Base-by-base conservation (phyloP, 2,888 invertebrate genomes). In the Drosophila paramelanica region DNA sequence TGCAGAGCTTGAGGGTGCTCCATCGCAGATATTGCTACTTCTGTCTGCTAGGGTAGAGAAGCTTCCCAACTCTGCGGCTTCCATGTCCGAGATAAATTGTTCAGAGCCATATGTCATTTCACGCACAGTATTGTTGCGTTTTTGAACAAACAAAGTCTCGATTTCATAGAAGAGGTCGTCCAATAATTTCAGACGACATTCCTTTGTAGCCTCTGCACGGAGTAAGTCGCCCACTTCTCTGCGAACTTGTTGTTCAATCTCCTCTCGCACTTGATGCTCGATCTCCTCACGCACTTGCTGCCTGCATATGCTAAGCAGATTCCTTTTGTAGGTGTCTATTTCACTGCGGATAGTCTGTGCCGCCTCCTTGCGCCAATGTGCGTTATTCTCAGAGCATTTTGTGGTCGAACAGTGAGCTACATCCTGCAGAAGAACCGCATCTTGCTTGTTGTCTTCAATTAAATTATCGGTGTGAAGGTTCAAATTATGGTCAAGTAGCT, bases 201-300 rank as follows among this genome's bases (percentile, higher is more conserved):
- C 60, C 11, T 69, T 67, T 33, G 41, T 72, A 0, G 79, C 69
- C 38, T 89, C 64, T 0, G 50, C 23, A 1, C 73, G 38, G 0
- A 89, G n/a, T 0, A 60, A 4, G 1, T 27, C 46, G 13, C 66
- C 74, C 25, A 74, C 41, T 27, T 85, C 89, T 1, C 23, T 46
- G 5, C 89, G 83, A 2, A 89, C 56, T 27, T 88, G 52, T 6
- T 66, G 70, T 20, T 88, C 88, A 13, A 85, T 79, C 27, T 85
- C 89, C 1, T 25, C 43, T 4, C 89, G 80, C 1, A 89, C 58
- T 31, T 88, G 52, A 5, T 64, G 70, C 20, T 88, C 88, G n/a
- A 85, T 79, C 23, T 85, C 89, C 8, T 73, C 60, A 1, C 88
- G 89, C 5, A 88, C 60, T 17, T 81, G 59, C 5, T 81, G 79